Percentiles rank a stretch among this genome's conserved stretches.
Conservation (phyloP, 2,113 vertebrate species). For the Argyrosomus japonicus region DNA sequence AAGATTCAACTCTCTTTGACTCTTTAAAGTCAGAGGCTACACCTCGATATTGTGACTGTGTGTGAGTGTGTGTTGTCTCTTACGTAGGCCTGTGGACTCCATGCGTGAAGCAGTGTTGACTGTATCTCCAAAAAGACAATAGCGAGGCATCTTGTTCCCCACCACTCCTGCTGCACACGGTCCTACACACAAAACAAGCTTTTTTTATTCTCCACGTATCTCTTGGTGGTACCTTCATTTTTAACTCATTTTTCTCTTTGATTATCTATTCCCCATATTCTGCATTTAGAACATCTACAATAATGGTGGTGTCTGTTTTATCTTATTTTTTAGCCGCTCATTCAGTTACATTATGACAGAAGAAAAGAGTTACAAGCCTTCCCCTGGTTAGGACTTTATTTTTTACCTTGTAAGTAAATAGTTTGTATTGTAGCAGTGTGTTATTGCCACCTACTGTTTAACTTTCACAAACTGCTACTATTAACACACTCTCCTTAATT, state of each 20-base stretch:
- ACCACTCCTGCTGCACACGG: conserved; percentile 96
- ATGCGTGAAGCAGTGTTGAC: conserved; percentile 97
- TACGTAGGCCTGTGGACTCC: conserved; percentile 97
- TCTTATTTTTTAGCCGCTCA: background rate
- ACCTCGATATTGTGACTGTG: background rate
- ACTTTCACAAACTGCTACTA: background rate
- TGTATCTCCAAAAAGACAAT: conserved; percentile 95
- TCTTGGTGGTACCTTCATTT: background rate
- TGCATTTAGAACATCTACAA: no score
- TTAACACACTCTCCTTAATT: no score
- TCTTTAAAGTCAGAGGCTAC: background rate
- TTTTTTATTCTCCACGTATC: background rate
- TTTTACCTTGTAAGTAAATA: background rate
- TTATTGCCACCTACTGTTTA: background rate
- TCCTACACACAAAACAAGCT: conserved; percentile 79
- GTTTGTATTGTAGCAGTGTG: background rate
- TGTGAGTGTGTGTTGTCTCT: conserved; percentile 67
- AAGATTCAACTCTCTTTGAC: background rate
- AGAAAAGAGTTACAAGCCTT: background rate
- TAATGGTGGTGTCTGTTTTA: background rate
- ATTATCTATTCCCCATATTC: background rate
- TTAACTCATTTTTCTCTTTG: background rate
- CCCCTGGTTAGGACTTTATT: background rate
- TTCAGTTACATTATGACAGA: conserved; percentile 3
- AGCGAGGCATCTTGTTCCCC: conserved; percentile 97